Percentiles rank a stretch among this genome's conserved stretches.
phyloP scores from a whole-genome alignment of 1,140 invertebrate species.

The Saccostrea cuccullata region DNA sequence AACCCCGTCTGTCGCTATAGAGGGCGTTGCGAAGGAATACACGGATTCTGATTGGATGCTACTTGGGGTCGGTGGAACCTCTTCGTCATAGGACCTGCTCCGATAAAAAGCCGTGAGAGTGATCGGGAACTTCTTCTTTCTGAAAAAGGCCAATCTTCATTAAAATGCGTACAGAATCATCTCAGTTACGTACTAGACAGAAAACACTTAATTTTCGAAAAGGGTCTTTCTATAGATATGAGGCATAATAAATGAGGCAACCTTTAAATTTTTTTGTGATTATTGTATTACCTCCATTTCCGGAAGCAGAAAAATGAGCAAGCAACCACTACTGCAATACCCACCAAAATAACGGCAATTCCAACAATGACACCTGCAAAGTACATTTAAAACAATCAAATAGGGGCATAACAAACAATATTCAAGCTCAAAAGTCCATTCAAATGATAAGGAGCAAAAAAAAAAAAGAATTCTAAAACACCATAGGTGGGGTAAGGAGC shows the following conservation, averaged over 20 bases:
- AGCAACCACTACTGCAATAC: background rate
- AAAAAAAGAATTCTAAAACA: too few relatives aligned
- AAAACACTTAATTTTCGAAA: too few relatives aligned
- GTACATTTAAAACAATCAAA: background rate
- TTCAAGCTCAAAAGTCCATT: too few relatives aligned
- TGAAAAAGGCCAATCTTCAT: background rate
- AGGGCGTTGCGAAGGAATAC: background rate
- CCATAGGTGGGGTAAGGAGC: too few relatives aligned
- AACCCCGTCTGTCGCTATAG: background rate
- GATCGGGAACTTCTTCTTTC: background rate
- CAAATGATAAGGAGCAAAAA: too few relatives aligned
- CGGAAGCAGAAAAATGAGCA: constrained; percentile 17
- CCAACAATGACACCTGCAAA: background rate
- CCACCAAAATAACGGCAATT: background rate
- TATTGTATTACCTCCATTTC: background rate
- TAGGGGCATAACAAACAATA: too few relatives aligned
- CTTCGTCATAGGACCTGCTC: background rate
- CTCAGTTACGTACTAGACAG: too few relatives aligned
- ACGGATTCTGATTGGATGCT: background rate
- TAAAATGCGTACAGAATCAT: too few relatives aligned
- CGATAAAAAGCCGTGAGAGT: background rate
- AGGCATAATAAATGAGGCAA: too few relatives aligned
- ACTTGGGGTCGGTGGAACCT: background rate
- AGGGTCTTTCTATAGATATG: too few relatives aligned
- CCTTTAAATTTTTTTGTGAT: too few relatives aligned